Percentiles rank a stretch among this genome's conserved stretches.
These are phyloP conservation scores for Equus quagga DNA, from an alignment of 2,113 vertebrate genomes.

Conservation along the genomic window DNA sequence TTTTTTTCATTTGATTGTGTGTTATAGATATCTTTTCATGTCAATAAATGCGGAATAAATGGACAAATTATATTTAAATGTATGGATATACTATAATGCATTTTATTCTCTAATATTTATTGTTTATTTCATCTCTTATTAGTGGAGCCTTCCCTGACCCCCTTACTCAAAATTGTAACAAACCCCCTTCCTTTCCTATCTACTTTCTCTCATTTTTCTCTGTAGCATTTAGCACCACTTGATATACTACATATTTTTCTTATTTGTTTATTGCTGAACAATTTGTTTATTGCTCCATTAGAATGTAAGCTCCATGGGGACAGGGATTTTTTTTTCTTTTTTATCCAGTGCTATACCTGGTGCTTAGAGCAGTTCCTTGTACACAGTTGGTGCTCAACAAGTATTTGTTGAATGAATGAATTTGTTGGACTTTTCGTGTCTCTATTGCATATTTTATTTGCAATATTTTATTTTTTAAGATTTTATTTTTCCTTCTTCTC, in stretches of 20 bases:
- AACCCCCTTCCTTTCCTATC: neutral
- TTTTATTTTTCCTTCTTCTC: too few relatives aligned
- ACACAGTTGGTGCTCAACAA: constrained; percentile 17
- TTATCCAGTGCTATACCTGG: neutral
- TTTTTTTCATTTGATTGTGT: neutral
- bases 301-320: constrained; percentile 28
- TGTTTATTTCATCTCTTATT: neutral
- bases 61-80: neutral
- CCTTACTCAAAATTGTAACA: neutral
- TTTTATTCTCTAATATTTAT: constrained; percentile 49
- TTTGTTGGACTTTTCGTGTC: constrained; percentile 18
- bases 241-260: neutral
- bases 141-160: neutral
- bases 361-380: neutral
- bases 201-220: constrained; percentile 8
- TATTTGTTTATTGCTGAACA: constrained; percentile 39
- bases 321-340: neutral
- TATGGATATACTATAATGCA: neutral
- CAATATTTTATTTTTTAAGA: neutral
- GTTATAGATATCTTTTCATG: constrained; percentile 38
- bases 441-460: constrained; percentile 16
- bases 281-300: neutral
- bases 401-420: constrained; percentile 51
- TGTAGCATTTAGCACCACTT: constrained; percentile 1
- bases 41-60: constrained; percentile 45